Base-by-base conservation (phyloP, 37 sponge, comb jelly and placozoan genomes). In the Eunapius fragilis region DNA sequence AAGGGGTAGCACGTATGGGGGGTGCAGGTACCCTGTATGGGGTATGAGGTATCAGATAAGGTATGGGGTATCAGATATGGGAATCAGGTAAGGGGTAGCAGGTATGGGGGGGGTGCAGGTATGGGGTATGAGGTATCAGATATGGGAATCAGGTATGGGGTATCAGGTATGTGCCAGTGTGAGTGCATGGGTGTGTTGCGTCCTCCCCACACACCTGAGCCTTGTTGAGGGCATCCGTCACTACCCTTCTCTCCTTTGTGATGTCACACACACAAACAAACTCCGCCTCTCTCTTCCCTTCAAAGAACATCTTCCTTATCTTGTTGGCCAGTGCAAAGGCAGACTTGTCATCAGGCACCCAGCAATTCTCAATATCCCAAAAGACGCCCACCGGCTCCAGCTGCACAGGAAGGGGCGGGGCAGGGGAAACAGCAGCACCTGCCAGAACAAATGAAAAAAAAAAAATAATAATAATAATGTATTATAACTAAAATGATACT, bases 281-380 rank as follows among this genome's bases (percentile, higher is more conserved):
- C 90, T 96, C 97, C 23, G 92, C 97, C 85, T 96, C 97, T 38
- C 92, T 49, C 82, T 96, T 96, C 31, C 86, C 89, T 22, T 84
- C 75, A 72, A 94, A 88, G 74, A 96, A 96, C 28, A 47, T 69
- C 31, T 82, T 80, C 37, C 97, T 72, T 68, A 96, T 89, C 33
- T 93, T 93, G 38, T 71, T 81, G 3, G 89, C 97, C 31, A 93
- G 72, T 19, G 81, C 69, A 37, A 93, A 91, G 2, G 94, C 90
- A 0, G 90, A 91, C 81, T 94, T 94, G 31, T 48, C 78, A 0
- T 27, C 25, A 17, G 97, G 97, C 25, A 96, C 86, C 4, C 87
- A 45, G 72, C 94, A 93, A 74, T 96, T 96, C 80, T 96, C 97
- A 68, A 96, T 96, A 70, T 96, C 97, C 97, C 97, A 96, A 82